A percentile compares a stretch with the other conserved stretches of the same genome.
These are phyloP conservation scores for Hippocampus abdominalis DNA, from an alignment of 2,113 vertebrate genomes.

Conservation along the genomic window DNA sequence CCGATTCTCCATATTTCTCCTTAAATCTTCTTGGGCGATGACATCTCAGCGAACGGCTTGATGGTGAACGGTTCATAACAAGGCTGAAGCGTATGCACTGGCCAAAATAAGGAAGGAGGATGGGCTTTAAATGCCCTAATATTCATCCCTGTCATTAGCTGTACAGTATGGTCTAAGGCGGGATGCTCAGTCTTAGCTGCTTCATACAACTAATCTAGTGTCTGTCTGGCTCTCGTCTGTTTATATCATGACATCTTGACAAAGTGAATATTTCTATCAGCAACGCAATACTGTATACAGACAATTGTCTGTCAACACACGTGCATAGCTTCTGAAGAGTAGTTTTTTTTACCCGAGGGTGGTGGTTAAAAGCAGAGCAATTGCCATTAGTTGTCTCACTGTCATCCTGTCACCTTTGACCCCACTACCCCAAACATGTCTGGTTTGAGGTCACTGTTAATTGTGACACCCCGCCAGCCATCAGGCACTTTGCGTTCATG, in stretches of 20 bases:
- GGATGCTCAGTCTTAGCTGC: slow-evolving; percentile 30
- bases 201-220: slow-evolving; percentile 15
- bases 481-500: slow-evolving; percentile 7
- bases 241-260: slow-evolving; percentile 16
- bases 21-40: slow-evolving; percentile 60
- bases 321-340: slow-evolving; percentile 16
- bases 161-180: slow-evolving; percentile 37
- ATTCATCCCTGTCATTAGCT: slow-evolving; percentile 57
- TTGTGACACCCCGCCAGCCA: slow-evolving; percentile 30
- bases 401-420: slow-evolving; percentile 59
- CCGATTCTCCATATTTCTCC: slow-evolving; percentile 39
- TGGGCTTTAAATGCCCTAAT: slow-evolving; percentile 48
- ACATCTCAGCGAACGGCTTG: slow-evolving; percentile 44
- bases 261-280: slow-evolving; percentile 9
- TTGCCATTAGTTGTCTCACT: slow-evolving; percentile 35
- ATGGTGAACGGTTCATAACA: slow-evolving; percentile 42
- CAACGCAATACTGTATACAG: neutral
- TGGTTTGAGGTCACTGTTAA: slow-evolving; percentile 47
- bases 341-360: slow-evolving; percentile 13
- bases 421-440: slow-evolving; percentile 37
- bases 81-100: slow-evolving; percentile 39
- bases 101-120: slow-evolving; percentile 45
- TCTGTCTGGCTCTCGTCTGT: neutral
- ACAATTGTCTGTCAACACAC: slow-evolving; percentile 13
- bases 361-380: slow-evolving; percentile 34